Percentiles rank a stretch among this genome's conserved stretches.
These are phyloP conservation scores for Synanceia verrucosa DNA, from an alignment of 2,797 vertebrate genomes.

Conservation along the genomic window DNA sequence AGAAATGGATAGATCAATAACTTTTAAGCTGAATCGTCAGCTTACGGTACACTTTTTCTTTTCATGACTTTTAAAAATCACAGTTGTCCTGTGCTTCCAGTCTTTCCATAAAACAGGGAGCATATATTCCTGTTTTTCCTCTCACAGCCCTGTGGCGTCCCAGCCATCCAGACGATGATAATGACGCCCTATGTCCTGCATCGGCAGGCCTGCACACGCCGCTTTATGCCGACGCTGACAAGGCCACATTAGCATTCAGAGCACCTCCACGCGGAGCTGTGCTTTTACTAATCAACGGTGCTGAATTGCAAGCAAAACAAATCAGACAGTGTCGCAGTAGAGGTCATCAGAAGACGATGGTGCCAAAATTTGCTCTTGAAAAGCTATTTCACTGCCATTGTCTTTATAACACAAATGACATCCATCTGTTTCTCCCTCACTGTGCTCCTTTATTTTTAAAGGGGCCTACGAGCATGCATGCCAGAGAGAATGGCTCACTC, in stretches of 20 bases:
- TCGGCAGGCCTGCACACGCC: background rate
- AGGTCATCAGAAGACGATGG: constrained; percentile 35
- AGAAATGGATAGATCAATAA: background rate
- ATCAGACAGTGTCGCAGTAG: constrained; percentile 35
- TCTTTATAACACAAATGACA: constrained; percentile 57
- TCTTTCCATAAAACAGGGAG: constrained; percentile 17
- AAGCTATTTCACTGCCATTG: constrained; percentile 27
- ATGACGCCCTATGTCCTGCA: constrained; percentile 34
- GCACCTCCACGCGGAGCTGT: constrained; percentile 25
- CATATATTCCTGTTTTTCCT: constrained; percentile 44
- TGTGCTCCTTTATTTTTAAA: constrained; percentile 54
- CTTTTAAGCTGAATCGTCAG: background rate
- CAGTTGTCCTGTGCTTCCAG: constrained; percentile 2
- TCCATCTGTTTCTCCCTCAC: constrained; percentile 67
- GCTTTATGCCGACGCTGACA: constrained; percentile 51
- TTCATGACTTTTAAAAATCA: too few relatives aligned
- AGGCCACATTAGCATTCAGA: constrained; percentile 60
- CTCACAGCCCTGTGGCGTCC: constrained; percentile 32
- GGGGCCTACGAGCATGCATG: constrained; percentile 62
- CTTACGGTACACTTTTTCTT: background rate
- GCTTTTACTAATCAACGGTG: constrained; percentile 45
- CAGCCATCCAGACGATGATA: constrained; percentile 16
- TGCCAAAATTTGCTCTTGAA: constrained; percentile 15
- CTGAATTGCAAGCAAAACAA: constrained; percentile 49
- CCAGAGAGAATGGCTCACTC: constrained; percentile 75